phyloP scores from a whole-genome alignment of 1,140 invertebrate genomes.

The Drosophila pachea region DNA sequence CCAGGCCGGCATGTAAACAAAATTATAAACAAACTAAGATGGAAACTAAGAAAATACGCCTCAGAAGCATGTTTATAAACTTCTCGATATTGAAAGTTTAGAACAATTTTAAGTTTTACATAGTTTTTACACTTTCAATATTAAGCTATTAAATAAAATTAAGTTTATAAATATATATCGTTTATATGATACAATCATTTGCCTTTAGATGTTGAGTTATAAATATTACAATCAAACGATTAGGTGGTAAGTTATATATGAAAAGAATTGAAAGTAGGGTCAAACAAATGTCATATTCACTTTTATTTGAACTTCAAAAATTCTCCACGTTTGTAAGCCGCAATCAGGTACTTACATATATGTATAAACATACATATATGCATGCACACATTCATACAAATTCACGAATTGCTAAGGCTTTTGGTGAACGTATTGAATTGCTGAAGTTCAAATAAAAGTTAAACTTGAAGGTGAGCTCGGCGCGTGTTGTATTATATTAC shows the following conservation, averaged over 20 bases:
- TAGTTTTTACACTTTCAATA: too few relatives aligned
- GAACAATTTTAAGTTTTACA: too few relatives aligned
- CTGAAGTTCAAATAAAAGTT: slow-evolving; percentile 47
- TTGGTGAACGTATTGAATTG: background rate
- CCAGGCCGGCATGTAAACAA: too few relatives aligned
- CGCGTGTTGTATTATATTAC: slow-evolving; percentile 21
- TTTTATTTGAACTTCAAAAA: slow-evolving; percentile 10
- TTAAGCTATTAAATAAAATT: too few relatives aligned
- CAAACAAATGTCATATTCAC: background rate
- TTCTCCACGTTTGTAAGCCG: background rate
- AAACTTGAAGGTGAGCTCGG: slow-evolving; percentile 29
- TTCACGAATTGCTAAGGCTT: background rate
- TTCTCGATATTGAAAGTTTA: too few relatives aligned
- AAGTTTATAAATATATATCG: too few relatives aligned
- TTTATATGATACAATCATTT: too few relatives aligned
- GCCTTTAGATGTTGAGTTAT: too few relatives aligned
- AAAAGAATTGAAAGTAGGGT: background rate
- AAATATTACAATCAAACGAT: too few relatives aligned
- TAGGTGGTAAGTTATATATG: background rate
- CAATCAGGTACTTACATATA: background rate
- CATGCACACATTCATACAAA: background rate
- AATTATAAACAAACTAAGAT: too few relatives aligned
- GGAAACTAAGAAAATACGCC: too few relatives aligned
- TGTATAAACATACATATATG: background rate
- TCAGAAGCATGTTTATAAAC: too few relatives aligned